These are phyloP conservation scores for Rhinolophus ferrumequinum DNA, from an alignment of 2,113 vertebrate genomes.

Conservation along the genomic window DNA sequence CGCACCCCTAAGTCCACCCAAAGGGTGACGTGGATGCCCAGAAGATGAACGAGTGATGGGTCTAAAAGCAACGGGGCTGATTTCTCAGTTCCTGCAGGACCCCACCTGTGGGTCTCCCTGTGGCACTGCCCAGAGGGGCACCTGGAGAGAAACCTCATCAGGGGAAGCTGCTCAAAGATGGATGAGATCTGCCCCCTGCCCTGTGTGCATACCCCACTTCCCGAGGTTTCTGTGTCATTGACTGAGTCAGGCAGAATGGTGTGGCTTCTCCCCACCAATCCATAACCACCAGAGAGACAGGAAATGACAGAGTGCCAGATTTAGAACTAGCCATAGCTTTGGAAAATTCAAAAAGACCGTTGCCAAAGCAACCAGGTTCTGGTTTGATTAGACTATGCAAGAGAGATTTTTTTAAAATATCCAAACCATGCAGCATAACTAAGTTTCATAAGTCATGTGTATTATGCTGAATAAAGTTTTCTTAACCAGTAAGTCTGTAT, in stretches of 20 bases:
- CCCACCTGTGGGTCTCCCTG: no score
- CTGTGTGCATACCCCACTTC: accelerated
- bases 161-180: accelerated
- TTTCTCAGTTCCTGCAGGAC: accelerated
- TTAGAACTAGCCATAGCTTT: background rate
- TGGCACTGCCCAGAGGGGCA: accelerated
- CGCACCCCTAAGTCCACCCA: background rate
- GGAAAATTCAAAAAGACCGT: background rate
- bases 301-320: background rate
- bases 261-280: background rate
- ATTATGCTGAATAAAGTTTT: background rate
- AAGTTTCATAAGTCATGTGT: background rate
- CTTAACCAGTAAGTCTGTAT: background rate
- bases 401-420: background rate
- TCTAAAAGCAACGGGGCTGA: accelerated
- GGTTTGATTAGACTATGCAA: background rate
- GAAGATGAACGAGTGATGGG: accelerated
- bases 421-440: background rate
- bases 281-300: background rate
- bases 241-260: accelerated
- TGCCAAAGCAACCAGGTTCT: background rate
- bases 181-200: no score
- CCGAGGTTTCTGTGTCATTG: accelerated
- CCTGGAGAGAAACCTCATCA: accelerated
- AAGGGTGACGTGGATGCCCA: background rate